These are phyloP conservation scores for Neodiprion pinetum DNA, from an alignment of 1,140 invertebrate species.

Conservation along the genomic window DNA sequence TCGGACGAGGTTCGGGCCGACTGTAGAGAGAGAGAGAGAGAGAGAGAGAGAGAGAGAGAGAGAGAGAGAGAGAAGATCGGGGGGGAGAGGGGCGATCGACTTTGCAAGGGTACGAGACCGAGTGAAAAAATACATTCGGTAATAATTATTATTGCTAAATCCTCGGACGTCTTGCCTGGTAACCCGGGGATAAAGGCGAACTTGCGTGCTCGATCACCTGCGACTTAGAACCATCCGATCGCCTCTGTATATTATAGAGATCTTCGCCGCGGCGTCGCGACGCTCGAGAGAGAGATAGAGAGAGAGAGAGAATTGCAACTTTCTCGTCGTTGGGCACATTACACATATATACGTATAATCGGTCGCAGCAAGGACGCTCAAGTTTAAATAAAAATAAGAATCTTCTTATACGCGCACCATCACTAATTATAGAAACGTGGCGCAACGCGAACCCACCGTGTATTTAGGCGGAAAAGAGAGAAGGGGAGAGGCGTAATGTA, in stretches of 20 bases:
- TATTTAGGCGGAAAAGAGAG: too few relatives aligned
- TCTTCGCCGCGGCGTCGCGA: constrained; percentile 1
- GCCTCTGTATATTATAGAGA: not conserved
- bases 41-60: not conserved
- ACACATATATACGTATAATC: not conserved
- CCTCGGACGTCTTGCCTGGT: too few relatives aligned
- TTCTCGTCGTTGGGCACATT: constrained; percentile 13
- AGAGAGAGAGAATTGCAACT: constrained; percentile 14
- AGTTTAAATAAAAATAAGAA: constrained; percentile 62
- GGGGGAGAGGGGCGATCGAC: too few relatives aligned
- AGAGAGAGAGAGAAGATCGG: not conserved
- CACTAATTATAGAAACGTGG: constrained; percentile 59
- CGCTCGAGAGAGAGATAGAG: not conserved
- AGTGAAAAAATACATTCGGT: constrained; percentile 36
- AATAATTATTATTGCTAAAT: constrained; percentile 41
- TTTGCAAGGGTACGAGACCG: constrained; percentile 23
- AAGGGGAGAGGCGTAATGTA: too few relatives aligned
- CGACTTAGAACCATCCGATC: too few relatives aligned
- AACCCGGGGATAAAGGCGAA: too few relatives aligned
- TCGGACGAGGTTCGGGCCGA: too few relatives aligned
- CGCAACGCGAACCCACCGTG: constrained; percentile 14
- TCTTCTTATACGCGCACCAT: constrained; percentile 36
- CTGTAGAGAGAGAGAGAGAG: not conserved
- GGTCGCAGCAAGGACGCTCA: constrained; percentile 54
- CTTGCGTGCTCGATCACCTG: too few relatives aligned